A percentile compares a stretch with the other conserved stretches of the same genome.
These are phyloP conservation scores for Microcaecilia unicolor DNA, from an alignment of 2,797 vertebrate genomes.

Conservation along the genomic window DNA sequence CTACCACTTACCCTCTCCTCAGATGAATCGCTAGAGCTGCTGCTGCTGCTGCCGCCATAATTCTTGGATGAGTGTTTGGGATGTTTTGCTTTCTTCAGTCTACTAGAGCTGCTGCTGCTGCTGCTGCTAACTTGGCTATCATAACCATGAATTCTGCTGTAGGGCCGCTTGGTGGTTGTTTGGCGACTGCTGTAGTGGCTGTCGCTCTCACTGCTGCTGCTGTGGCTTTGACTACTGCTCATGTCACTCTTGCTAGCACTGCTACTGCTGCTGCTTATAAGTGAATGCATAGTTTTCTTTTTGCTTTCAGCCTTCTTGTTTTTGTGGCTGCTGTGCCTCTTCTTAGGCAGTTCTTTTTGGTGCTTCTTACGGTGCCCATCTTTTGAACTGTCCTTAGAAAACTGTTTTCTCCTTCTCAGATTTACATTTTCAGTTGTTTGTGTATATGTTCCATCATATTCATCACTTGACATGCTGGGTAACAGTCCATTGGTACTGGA, in stretches of 20 bases:
- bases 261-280: slow-evolving; percentile 1
- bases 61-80: not conserved
- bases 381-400: not conserved
- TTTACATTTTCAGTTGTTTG: too few relatives aligned
- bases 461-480: too few relatives aligned
- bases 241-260: not conserved
- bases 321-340: not conserved
- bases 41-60: not conserved
- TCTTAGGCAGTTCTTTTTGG: not conserved
- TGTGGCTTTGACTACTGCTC: rapidly evolving
- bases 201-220: rapidly evolving
- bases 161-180: not conserved
- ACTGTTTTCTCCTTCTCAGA: too few relatives aligned
- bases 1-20: slow-evolving; percentile 15
- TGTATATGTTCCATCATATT: too few relatives aligned
- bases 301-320: slow-evolving; percentile 1
- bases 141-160: not conserved
- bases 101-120: not conserved
- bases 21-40: too few relatives aligned
- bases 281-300: slow-evolving; percentile 25
- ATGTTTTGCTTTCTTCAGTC: rapidly evolving
- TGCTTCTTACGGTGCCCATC: too few relatives aligned
- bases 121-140: not conserved
- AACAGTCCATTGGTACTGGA: not conserved
- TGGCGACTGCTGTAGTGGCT: rapidly evolving